A percentile compares a stretch with the other conserved stretches of the same genome.
phyloP scores from a whole-genome alignment of 2,888 invertebrate genomes.

The Dynastes grantii region DNA sequence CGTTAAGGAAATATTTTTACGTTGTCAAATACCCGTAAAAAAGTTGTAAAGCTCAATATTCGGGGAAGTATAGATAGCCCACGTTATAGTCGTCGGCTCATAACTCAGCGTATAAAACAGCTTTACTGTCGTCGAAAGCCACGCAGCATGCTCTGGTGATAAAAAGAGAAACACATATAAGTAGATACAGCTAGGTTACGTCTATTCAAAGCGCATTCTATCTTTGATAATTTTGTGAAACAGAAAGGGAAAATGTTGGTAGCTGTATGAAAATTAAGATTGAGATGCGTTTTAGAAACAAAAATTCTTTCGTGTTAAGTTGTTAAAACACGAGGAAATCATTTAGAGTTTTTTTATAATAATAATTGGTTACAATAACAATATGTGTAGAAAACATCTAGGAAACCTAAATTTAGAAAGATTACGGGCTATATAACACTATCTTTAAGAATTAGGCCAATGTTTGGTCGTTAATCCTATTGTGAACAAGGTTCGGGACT shows the following conservation, averaged over 20 bases:
- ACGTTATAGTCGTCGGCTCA: constrained; percentile 34
- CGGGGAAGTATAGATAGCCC: constrained; percentile 33
- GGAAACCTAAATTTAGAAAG: too few relatives aligned
- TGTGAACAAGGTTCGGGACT: too few relatives aligned
- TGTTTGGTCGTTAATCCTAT: too few relatives aligned
- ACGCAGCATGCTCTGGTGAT: constrained; percentile 13
- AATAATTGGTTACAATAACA: too few relatives aligned
- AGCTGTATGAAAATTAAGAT: too few relatives aligned
- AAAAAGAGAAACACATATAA: constrained; percentile 30
- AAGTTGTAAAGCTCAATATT: constrained; percentile 43
- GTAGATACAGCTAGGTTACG: constrained; percentile 28
- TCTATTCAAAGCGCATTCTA: constrained; percentile 13
- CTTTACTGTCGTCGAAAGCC: constrained; percentile 33
- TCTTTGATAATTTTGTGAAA: neutral
- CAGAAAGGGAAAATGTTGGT: neutral
- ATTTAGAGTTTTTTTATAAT: too few relatives aligned
- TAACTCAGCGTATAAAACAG: constrained; percentile 44
- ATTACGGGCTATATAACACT: too few relatives aligned
- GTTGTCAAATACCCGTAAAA: constrained; percentile 44
- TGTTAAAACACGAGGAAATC: too few relatives aligned
- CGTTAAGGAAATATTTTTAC: constrained; percentile 40
- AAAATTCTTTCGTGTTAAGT: too few relatives aligned
- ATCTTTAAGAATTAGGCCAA: too few relatives aligned
- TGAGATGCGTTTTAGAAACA: too few relatives aligned
- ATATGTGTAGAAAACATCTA: too few relatives aligned